Conservation (phyloP, 2,888 invertebrate genomes). For the Polydrusus cervinus region DNA sequence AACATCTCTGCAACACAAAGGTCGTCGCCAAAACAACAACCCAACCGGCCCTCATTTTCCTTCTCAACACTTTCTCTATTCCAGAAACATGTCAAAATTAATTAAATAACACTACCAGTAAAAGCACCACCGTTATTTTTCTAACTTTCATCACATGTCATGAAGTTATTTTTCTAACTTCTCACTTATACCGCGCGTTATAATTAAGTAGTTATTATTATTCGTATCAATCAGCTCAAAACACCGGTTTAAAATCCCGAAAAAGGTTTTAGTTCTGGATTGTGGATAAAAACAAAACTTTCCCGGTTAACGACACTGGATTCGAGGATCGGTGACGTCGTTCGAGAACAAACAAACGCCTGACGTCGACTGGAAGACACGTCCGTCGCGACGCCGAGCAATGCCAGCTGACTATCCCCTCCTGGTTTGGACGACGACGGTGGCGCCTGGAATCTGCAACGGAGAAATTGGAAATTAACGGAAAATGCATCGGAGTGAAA, state of each 20-base stretch:
- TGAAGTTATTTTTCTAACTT: conserved; percentile 56
- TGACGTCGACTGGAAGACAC: conserved; percentile 75
- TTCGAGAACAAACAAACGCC: conserved; percentile 68
- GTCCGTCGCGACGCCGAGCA: conserved; percentile 71
- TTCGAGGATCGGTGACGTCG: conserved; percentile 41
- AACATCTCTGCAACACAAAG: conserved; percentile 61
- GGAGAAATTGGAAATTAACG: conserved; percentile 65
- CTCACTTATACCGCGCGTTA: conserved; percentile 23
- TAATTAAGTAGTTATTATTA: conserved; percentile 9
- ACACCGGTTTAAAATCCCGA: conserved; percentile 4
- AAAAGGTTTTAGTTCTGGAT: background rate
- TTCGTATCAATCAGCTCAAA: background rate
- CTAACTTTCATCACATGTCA: conserved; percentile 62
- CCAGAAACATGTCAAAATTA: conserved; percentile 59
- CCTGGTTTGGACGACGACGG: conserved; percentile 63
- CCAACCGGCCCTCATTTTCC: conserved; percentile 62
- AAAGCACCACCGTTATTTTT: conserved; percentile 55
- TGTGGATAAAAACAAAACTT: conserved; percentile 28
- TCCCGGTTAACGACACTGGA: conserved; percentile 44
- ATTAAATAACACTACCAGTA: conserved; percentile 50
- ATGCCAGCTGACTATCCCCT: conserved; percentile 70
- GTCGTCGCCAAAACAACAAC: conserved; percentile 72
- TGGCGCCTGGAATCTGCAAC: conserved; percentile 71
- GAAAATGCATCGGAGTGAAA: conserved; percentile 62
- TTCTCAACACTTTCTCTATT: conserved; percentile 32